Base-by-base conservation (phyloP, 2,888 invertebrate genomes). In the Drosophila anceps region DNA sequence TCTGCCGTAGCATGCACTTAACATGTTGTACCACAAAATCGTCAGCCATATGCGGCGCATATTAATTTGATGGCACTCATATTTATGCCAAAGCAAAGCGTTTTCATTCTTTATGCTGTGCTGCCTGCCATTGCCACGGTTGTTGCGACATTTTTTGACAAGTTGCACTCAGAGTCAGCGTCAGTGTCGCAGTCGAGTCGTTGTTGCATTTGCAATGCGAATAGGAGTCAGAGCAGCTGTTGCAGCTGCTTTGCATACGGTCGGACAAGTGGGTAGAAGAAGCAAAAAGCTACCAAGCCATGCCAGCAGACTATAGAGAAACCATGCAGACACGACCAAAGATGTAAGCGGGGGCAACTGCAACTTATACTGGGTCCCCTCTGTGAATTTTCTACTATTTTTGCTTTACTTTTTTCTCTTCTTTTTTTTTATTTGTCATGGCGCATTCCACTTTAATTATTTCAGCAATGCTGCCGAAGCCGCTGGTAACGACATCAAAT, bases 41-140 rank as follows among this genome's bases (percentile, higher is more conserved):
- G 90, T 88, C 90, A 86, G 79, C 89, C 90, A 89, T 90, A 87
- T 90, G 89, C 84, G 77, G 76, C 77, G 90, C 91, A 90, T 90
- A 90, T 88, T 88, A 88, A 88, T 88, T 88, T 88, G 88, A 88
- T 88, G 88, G 88, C 90, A 81, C 90, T 90, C 88, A 90, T 89
- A 88, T 88, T 90, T 88, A 90, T 89, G 82, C 85, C 82, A 86
- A 88, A 90, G 85, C 90, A 82, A 85, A 84, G 73, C 90, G 82
- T 74, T 83, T 64, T 69, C 62, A 66, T 68, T 55, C 57, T 64
- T 50, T 63, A 50, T 69, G 68, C 57, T 44, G 31, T 70, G 76
- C 43, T 41, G 29, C 43, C 57, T 18, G 18, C 59, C 12, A 41
- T 13, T 60, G 37, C 27, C 41, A 53, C 46, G 51, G 57, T 61